Base-by-base conservation (phyloP, 2,113 vertebrate genomes). In the Pyrgilauda ruficollis region DNA sequence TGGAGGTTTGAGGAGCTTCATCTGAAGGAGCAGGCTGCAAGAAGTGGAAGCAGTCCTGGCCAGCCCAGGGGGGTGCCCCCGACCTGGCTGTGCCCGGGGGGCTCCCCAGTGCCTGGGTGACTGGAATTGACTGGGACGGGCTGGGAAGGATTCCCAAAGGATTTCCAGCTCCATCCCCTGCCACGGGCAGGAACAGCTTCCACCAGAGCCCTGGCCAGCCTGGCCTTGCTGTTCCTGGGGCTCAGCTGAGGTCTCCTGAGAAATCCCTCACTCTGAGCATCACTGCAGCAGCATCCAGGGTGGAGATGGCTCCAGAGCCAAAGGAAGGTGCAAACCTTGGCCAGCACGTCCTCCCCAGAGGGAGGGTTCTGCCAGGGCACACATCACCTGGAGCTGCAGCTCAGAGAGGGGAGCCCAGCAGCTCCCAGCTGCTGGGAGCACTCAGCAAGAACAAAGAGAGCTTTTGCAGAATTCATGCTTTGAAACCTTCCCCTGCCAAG, bases 21-120 rank as follows among this genome's bases (percentile, higher is more conserved):
- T 55, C 7, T 15, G 31, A 67, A 72, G 11, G 13, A 84, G 18
- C 12, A 2, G 4, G n/a, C 53, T 68, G 33, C 28, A 63, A 30
- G 37, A 55, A 44, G 3, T 11, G 26, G 37, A 8, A 5, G 2
- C 0, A 27, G 27, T 31, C 35, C 75, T 35, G 79, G 31, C 13
- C 88, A 67, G 49, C 11, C 61, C 28, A 1, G 5, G 7, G 47
- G 41, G 58, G 5, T 41, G 28, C 2, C 33, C 27, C 17, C 6
- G 4, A 12, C 3, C 20, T 3, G 47, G 15, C 16, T 0, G 0
- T 12, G 50, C 50, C 52, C 39, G 10, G 37, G 4, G 44, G 50
- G 19, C 56, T 74, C 10, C 1, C 28, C 44, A 5, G 16, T 1
- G 5, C 2, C 1, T 7, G n/a, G 16, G 37, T 15, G 47, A 23